Percentiles rank a stretch among this genome's conserved stretches.
Evolutionary conservation across 2,888 invertebrate species (phyloP).

Genomic region (Limnephilus marmoratus): DNA sequence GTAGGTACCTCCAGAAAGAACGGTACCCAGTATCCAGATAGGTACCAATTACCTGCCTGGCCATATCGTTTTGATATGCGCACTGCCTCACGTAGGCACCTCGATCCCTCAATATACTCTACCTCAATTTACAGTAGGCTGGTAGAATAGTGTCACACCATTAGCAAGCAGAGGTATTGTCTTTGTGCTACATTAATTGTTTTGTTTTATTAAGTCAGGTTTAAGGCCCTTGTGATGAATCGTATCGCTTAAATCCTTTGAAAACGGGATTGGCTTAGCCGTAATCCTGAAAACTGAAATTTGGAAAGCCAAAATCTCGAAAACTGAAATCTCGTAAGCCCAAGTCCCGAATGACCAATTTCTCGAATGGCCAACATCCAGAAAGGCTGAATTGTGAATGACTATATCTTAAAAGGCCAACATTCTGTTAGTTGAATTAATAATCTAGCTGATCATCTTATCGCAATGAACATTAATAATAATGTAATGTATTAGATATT

Average conservation of each 20-base stretch:
- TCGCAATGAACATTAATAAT: too few species aligned
- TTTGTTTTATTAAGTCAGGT: background rate
- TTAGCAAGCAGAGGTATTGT: background rate
- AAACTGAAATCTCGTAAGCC: too few species aligned
- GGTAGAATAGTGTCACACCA: background rate
- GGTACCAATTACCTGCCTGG: background rate
- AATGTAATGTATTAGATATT: too few species aligned
- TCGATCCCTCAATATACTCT: background rate
- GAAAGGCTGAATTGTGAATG: background rate
- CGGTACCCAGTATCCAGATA: background rate
- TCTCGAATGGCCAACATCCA: background rate
- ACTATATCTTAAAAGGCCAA: too few species aligned
- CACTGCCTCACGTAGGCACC: background rate
- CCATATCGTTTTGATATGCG: background rate
- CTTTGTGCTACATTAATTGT: background rate
- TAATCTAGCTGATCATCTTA: too few species aligned
- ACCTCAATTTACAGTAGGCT: background rate
- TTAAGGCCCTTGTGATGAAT: background rate
- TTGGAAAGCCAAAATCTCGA: too few species aligned
- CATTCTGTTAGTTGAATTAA: too few species aligned
- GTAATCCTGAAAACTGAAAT: too few species aligned
- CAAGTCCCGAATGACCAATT: background rate
- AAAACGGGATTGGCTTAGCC: too few species aligned
- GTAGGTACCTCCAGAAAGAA: background rate
- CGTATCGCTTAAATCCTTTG: too few species aligned